Evolutionary conservation across 2,888 invertebrate species (phyloP).

Genomic region (Rhingia campestris): DNA sequence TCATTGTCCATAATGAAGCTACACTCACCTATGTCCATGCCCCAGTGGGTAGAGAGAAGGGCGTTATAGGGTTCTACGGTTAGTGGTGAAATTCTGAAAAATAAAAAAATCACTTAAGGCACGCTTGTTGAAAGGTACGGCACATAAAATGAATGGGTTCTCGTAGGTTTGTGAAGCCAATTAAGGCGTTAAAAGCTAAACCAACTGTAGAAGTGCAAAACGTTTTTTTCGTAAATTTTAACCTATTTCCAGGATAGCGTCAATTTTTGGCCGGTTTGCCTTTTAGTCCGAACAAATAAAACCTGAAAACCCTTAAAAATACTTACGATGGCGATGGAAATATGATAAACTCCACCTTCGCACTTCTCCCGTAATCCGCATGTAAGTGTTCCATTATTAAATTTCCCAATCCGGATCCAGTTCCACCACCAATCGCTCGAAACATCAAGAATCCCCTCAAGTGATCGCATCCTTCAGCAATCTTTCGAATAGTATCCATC

Average conservation of each 20-base stretch:
- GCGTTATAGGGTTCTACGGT: constrained; percentile 92
- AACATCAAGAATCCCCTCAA: constrained; percentile 87
- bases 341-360: constrained; percentile 88
- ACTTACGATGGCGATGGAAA: constrained; percentile 91
- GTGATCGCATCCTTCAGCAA: constrained; percentile 86
- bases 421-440: constrained; percentile 90
- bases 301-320: neutral
- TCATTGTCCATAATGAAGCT: constrained; percentile 90
- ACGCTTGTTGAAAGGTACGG: neutral
- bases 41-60: constrained; percentile 87
- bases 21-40: constrained; percentile 88
- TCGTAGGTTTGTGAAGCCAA: no score
- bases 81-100: constrained; percentile 86
- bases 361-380: constrained; percentile 86
- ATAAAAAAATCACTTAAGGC: neutral
- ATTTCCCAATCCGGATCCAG: constrained; percentile 89
- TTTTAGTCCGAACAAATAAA: no score
- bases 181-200: no score
- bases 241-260: no score
- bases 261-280: no score
- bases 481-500: constrained; percentile 87
- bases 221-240: no score
- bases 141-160: no score
- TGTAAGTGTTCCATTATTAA: constrained; percentile 86
- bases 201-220: no score